Conservation (phyloP, 2,113 vertebrate genomes). For the Laticauda colubrina region DNA sequence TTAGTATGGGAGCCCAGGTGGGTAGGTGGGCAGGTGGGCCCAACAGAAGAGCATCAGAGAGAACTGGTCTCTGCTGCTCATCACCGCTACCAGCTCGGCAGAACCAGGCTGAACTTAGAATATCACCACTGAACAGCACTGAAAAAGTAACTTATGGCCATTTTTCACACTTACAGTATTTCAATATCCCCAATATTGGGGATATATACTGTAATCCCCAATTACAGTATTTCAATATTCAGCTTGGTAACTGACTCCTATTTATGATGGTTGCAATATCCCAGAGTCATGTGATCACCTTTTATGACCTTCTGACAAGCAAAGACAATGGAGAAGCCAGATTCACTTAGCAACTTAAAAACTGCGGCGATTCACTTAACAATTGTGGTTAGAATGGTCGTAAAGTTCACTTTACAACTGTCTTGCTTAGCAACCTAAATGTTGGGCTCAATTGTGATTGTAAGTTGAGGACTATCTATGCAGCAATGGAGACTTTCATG, state of each 20-base stretch:
- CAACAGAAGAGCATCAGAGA: no score
- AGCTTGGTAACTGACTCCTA: background rate
- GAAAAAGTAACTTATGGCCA: background rate
- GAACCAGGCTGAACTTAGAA: no score
- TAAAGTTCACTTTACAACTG: background rate
- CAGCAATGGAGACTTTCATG: background rate
- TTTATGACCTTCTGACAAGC: background rate
- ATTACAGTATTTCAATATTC: background rate
- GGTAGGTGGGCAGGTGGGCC: no score
- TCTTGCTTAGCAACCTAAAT: background rate
- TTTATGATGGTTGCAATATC: background rate
- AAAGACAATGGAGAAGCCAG: background rate
- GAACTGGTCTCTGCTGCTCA: no score
- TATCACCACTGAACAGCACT: background rate
- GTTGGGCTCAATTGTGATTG: background rate
- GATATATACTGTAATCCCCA: no score
- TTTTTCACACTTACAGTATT: background rate
- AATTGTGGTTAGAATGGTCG: no score
- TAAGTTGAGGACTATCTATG: background rate
- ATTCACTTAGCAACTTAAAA: no score
- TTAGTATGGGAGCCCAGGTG: no score
- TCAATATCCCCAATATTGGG: background rate
- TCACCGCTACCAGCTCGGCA: no score
- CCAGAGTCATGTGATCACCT: background rate
- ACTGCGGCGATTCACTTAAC: no score